Evolutionary conservation across 2,888 invertebrate species (phyloP), one percentile per base, ranked within the genome.

Genomic region (Homarus gammarus): DNA sequence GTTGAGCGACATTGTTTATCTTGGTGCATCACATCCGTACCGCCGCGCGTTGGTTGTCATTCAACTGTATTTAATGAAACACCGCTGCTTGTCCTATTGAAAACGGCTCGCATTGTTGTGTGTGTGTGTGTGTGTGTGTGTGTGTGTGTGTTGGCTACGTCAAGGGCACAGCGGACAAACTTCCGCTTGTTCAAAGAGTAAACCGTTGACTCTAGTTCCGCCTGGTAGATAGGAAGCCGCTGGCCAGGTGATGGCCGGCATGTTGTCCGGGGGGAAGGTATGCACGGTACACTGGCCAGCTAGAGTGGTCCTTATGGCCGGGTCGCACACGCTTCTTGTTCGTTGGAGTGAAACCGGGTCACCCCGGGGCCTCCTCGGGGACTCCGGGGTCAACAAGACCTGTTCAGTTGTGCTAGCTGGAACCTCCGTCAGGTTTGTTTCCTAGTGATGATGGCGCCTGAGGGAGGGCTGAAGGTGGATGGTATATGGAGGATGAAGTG

Each of bases 141-240:
- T 31, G 77, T 49, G 49, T 77, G 44, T 44, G 49, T 49, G 77
- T 31, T 49, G 77, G 56, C 61, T n/a, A 38, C 61, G 64, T 64
- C 79, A 79, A 79, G 79, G 79, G 79, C 79, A 61, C 79, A 79
- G 79, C 61, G 79, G 79, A 79, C 79, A 38, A 61, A 79, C 79
- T 79, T 56, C 78, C 78, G 78, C 56, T 78, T 36, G 33, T 49
- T 78, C 79, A 61, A 22, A 79, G 27, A 79, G 79, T 27, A 79
- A n/a, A 64, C 79, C 61, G 64, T 36, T 36, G 79, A n/a, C 61
- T 33, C 33, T 38, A 64, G 64, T 40, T 49, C 79, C 79, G 64
- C 61, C n/a, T 79, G 56, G 56, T n/a, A n/a, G n/a, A n/a, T n/a
- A n/a, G n/a, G n/a, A n/a, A n/a, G n/a, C 18, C 12, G 44, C 44